Evolutionary conservation across 1,140 invertebrate species (phyloP), one percentile per base, ranked within the genome.

Genomic region (Hyles vespertilio): DNA sequence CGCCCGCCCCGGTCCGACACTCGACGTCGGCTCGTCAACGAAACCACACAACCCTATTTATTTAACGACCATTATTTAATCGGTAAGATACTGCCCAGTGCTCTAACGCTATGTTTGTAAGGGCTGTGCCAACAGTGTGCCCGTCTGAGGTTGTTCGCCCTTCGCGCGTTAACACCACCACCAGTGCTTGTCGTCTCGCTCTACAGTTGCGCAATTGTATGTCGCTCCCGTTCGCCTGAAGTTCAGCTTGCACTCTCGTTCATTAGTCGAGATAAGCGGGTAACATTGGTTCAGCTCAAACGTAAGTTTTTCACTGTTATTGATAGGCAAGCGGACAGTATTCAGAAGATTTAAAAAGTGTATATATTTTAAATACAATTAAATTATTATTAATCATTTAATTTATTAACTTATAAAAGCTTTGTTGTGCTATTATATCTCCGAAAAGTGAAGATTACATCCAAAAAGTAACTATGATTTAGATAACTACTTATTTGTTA

Each of bases 21-120:
- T 88, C 85, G 77, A 88, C 85, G 85, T 88, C 85, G 85, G 85
- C 85, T 88, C 85, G 83, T 85, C 84, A 73, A 79, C 81, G 74
- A 82, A 71, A 79, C 73, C 70, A 85, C 75, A 86, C 79, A 73
- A 72, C 77, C 70, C 77, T 74, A 78, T 74, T 69, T 65, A 72
- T 74, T 78, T 70, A 74, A 82, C 82, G 82, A 87, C 79, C 77
- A 82, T 69, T 83, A 83, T 84, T 74, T 74, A 79, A 83, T 81
- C 84, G 87, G 89, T 90, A 90, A 90, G 89, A 77, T 54, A 72
- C 46, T 60, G 58, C 61, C 71, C 54, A 78, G 77, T 83, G 75
- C 69, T 69, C 54, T 52, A 56, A 57, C 49, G 36, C 49, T 62
- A 64, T 61, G 58, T 61, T 62, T 52, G 57, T 40, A 65, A 73